phyloP scores from a whole-genome alignment of 1,140 invertebrate species.

The Drosophila parabipectinata region DNA sequence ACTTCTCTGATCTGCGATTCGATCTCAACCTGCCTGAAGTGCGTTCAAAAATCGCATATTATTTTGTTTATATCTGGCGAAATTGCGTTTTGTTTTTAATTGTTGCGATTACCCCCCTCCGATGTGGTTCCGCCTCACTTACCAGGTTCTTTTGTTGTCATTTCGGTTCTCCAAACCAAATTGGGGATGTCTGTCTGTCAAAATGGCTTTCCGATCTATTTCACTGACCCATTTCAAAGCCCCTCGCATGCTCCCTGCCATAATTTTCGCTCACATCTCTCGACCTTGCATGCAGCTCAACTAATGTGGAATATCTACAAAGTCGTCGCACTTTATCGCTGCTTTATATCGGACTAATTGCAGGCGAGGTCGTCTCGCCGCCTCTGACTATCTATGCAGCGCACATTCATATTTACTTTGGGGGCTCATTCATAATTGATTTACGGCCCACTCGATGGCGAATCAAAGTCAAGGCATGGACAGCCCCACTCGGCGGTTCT shows the following conservation, averaged over 20 bases:
- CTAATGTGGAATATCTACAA: constrained; percentile 10
- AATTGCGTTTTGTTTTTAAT: constrained; percentile 45
- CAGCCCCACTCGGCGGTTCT: constrained; percentile 14
- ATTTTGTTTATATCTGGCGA: constrained; percentile 26
- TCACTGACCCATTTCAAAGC: constrained; percentile 30
- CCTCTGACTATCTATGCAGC: not conserved
- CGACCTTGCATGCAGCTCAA: constrained; percentile 32
- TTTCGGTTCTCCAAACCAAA: not conserved
- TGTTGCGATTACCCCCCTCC: constrained; percentile 4
- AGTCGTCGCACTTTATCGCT: constrained; percentile 14
- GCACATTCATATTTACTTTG: not conserved
- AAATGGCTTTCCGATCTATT: constrained; percentile 44
- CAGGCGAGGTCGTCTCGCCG: constrained; percentile 22
- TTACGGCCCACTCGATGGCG: constrained; percentile 21
- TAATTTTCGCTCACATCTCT: not conserved
- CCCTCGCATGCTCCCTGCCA: not conserved
- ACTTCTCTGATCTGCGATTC: constrained; percentile 3
- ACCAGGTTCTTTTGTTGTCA: constrained; percentile 33
- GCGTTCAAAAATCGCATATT: constrained; percentile 25
- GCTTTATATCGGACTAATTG: constrained; percentile 33
- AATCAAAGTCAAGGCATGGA: constrained; percentile 34
- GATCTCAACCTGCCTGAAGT: constrained; percentile 17
- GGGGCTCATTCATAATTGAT: constrained; percentile 22
- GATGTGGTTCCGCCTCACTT: constrained; percentile 36
- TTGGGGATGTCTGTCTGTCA: constrained; percentile 19